A percentile compares a stretch with the other conserved stretches of the same genome.
Evolutionary conservation across 2,797 vertebrate species (phyloP).

Genomic region (Fistularia commersonii): DNA sequence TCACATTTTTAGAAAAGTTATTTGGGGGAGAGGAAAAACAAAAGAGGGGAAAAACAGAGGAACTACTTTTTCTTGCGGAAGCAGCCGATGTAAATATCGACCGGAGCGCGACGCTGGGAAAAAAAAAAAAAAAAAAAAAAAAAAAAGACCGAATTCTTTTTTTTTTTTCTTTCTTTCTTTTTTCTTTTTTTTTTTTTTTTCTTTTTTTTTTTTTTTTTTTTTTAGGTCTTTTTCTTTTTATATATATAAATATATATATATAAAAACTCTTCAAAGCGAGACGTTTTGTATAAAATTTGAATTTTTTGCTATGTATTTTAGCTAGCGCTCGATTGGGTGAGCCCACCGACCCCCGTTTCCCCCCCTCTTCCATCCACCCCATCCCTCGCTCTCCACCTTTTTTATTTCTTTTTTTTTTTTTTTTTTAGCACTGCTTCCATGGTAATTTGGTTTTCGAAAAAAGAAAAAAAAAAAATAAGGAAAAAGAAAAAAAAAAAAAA

Average conservation of each 20-base stretch:
- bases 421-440: conserved; percentile 96
- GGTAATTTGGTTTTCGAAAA: conserved; percentile 81
- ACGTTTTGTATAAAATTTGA: conserved; percentile 99
- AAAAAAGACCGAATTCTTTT: no score
- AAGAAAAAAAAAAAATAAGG: no score
- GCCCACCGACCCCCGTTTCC: conserved; percentile 82
- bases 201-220: no score
- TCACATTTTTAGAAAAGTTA: conserved; percentile 89
- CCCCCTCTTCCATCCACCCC: conserved; percentile 81
- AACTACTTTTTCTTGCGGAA: conserved; percentile 92
- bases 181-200: no score
- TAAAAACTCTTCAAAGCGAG: conserved; percentile 94
- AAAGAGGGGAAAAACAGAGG: conserved; percentile 67
- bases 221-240: no score
- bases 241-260: conserved; percentile 83
- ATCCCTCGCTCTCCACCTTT: no score
- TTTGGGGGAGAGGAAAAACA: conserved; percentile 71
- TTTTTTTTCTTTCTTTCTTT: no score
- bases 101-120: conserved; percentile 77
- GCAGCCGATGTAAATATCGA: conserved; percentile 99
- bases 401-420: no score
- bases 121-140: no score
- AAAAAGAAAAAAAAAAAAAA: conserved; percentile 75
- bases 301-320: conserved; percentile 99
- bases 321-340: conserved; percentile 95